Conservation (phyloP, 2,797 vertebrate species). For the Mormyrops attenuatus region DNA sequence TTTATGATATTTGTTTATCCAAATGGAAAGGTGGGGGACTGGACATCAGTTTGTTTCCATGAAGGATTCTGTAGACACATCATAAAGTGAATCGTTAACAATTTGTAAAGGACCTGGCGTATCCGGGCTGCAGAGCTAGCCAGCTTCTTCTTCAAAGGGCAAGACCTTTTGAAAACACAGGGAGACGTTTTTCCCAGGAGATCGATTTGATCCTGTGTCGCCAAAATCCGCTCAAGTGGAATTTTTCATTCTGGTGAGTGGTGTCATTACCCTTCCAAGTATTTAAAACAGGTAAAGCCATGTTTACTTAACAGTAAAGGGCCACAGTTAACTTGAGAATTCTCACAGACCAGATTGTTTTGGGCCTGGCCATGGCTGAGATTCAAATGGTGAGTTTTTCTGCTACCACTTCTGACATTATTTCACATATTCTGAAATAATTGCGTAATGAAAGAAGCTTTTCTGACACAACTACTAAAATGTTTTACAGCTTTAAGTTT, state of each 20-base stretch:
- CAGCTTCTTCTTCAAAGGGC: neutral
- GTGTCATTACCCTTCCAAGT: slow-evolving; percentile 47
- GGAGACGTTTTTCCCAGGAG: neutral
- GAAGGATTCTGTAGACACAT: neutral
- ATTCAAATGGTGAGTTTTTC: neutral
- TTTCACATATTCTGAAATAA: slow-evolving; percentile 35
- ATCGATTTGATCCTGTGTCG: neutral
- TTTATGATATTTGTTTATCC: neutral
- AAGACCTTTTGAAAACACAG: neutral
- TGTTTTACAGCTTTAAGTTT: neutral
- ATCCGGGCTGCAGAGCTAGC: neutral
- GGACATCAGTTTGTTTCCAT: neutral
- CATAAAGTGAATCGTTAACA: neutral
- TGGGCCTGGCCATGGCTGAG: neutral
- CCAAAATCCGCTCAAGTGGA: neutral
- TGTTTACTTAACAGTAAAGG: slow-evolving; percentile 65
- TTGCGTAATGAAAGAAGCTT: slow-evolving; percentile 44
- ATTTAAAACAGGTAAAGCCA: slow-evolving; percentile 45
- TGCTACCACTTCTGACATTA: neutral
- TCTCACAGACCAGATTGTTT: neutral
- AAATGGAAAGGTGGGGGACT: neutral
- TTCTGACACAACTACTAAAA: neutral
- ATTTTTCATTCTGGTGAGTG: slow-evolving; percentile 30
- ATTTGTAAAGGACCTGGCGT: neutral
- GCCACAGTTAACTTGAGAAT: slow-evolving; percentile 54